A percentile compares a stretch with the other conserved stretches of the same genome.
phyloP scores from a whole-genome alignment of 1,140 invertebrate genomes.

The Rhynchophorus ferrugineus region DNA sequence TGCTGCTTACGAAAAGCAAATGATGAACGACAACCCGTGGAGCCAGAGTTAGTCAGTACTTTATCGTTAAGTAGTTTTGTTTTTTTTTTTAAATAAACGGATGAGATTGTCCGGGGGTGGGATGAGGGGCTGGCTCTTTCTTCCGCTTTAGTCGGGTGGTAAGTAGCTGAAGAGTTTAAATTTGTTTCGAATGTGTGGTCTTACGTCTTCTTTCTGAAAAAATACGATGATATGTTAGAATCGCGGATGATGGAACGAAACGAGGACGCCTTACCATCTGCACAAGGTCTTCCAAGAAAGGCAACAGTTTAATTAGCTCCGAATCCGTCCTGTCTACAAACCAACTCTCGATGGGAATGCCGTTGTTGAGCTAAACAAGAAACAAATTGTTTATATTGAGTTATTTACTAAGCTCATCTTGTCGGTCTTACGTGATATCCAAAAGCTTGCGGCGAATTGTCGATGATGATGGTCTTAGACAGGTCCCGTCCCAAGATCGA shows the following conservation, averaged over 20 bases:
- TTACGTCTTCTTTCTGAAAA: constrained; percentile 80
- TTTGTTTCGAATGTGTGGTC: constrained; percentile 81
- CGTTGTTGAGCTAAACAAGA: constrained; percentile 79
- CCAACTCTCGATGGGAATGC: constrained; percentile 97
- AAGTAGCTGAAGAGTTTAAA: constrained; percentile 83
- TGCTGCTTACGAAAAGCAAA: too few relatives aligned
- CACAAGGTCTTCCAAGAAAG: constrained; percentile 85
- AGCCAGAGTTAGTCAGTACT: constrained; percentile 34
- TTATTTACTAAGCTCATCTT: too few relatives aligned
- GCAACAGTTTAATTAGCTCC: constrained; percentile 87
- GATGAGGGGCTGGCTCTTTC: constrained; percentile 30
- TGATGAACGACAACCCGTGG: too few relatives aligned
- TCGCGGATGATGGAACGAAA: not conserved
- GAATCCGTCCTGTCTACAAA: constrained; percentile 85
- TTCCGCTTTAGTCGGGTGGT: constrained; percentile 64
- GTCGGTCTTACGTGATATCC: constrained; percentile 75
- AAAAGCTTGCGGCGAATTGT: constrained; percentile 90
- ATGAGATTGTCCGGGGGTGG: too few relatives aligned
- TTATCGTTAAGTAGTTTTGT: constrained; percentile 24
- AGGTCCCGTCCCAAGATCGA: constrained; percentile 89
- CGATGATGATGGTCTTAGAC: constrained; percentile 84
- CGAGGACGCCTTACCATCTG: constrained; percentile 59
- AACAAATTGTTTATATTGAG: too few relatives aligned
- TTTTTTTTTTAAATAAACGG: constrained; percentile 2
- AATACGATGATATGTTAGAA: constrained; percentile 21